These are phyloP conservation scores for Poeciliopsis occidentalis DNA, from an alignment of 2,113 vertebrate species.

Conservation along the genomic window DNA sequence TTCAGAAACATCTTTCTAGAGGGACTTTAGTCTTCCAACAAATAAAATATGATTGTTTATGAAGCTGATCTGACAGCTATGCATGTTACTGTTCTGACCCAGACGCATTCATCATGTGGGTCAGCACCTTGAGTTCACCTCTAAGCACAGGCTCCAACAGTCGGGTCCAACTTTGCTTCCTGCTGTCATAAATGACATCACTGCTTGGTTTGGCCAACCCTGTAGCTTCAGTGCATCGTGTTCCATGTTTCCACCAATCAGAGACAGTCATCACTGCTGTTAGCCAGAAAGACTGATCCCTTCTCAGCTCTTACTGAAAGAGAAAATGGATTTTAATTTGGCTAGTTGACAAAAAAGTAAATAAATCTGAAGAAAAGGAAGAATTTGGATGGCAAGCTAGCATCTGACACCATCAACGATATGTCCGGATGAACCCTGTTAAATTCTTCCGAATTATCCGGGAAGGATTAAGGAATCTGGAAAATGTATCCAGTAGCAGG, in stretches of 20 bases:
- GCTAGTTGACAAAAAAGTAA: constrained; percentile 56
- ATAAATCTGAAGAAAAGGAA: constrained; percentile 39
- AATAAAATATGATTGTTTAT: constrained; percentile 43
- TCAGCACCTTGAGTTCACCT: constrained; percentile 28
- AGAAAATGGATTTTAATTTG: constrained; percentile 71
- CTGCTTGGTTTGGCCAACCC: constrained; percentile 19
- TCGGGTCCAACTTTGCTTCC: constrained; percentile 36
- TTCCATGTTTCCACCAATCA: constrained; percentile 29
- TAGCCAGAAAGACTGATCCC: constrained; percentile 35
- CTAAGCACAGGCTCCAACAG: constrained; percentile 32
- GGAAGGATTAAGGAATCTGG: background rate
- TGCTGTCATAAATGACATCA: constrained; percentile 39
- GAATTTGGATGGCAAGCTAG: background rate
- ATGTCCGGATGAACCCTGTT: background rate
- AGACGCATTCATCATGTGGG: constrained; percentile 48
- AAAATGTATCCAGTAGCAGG: constrained; percentile 14
- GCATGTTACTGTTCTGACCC: constrained; percentile 17
- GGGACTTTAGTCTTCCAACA: constrained; percentile 7
- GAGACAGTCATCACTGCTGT: constrained; percentile 35
- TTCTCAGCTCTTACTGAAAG: constrained; percentile 49
- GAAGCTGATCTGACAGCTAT: constrained; percentile 17
- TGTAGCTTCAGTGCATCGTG: constrained; percentile 17
- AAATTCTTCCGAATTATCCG: constrained; percentile 8
- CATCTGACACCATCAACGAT: constrained; percentile 12
- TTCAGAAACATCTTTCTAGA: background rate